Conservation (phyloP, 2,797 vertebrate species). For the Eidolon dupreanum region DNA sequence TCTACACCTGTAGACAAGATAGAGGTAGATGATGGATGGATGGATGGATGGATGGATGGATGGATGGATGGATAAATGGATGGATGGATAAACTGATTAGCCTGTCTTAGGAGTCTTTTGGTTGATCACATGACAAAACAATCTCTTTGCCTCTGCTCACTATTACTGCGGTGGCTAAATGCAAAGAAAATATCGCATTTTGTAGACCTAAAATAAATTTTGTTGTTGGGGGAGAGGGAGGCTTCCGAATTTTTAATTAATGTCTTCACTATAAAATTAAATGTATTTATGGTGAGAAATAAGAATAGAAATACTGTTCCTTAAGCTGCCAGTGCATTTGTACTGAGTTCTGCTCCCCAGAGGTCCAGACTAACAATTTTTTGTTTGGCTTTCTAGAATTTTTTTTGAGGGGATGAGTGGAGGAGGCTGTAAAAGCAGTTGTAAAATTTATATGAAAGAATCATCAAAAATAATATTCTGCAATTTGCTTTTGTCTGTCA, state of each 20-base stretch:
- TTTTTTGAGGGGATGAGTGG: rapidly evolving
- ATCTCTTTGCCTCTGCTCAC: neutral
- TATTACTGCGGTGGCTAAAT: neutral
- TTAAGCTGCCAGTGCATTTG: neutral
- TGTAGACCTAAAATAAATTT: neutral
- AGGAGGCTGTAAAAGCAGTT: neutral
- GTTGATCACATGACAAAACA: neutral
- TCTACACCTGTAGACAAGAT: neutral
- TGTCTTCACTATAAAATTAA: neutral
- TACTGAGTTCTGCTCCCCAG: neutral
- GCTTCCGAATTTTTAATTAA: neutral
- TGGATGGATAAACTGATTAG: neutral
- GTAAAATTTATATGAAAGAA: neutral
- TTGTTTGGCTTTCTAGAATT: neutral
- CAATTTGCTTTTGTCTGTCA: neutral
- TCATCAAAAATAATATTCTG: neutral
- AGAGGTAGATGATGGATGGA: neutral
- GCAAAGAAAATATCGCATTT: neutral
- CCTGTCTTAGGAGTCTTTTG: neutral
- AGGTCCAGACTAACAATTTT: neutral
- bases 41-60: neutral
- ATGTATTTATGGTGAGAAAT: neutral
- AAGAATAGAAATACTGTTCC: neutral
- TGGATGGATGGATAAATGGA: neutral
- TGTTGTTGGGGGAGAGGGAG: neutral